Evolutionary conservation across 2,113 vertebrate species (phyloP).

Genomic region (Peromyscus californicus): DNA sequence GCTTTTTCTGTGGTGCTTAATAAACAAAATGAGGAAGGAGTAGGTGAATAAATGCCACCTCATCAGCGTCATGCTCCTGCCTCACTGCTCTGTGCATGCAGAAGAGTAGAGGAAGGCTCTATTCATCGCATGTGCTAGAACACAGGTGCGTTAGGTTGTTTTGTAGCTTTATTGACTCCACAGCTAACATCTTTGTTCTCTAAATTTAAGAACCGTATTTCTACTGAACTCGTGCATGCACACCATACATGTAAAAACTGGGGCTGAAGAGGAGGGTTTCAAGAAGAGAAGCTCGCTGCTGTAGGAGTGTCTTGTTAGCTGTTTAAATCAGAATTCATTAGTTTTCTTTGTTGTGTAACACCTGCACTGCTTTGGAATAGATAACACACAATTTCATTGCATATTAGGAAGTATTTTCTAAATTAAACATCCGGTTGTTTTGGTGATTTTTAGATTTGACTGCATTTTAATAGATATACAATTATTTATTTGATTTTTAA

Average conservation of each 20-base stretch:
- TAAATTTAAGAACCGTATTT: slow-evolving; percentile 26
- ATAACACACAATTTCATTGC: background rate
- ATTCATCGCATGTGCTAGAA: background rate
- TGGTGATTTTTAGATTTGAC: slow-evolving; percentile 29
- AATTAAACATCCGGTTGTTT: slow-evolving; percentile 19
- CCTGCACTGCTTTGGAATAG: background rate
- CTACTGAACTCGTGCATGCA: background rate
- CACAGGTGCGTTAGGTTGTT: background rate
- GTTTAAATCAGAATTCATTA: background rate
- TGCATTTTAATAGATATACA: slow-evolving; percentile 55
- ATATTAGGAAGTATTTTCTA: slow-evolving; percentile 50
- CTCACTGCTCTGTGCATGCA: background rate
- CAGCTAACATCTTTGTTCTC: background rate
- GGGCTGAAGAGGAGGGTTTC: background rate
- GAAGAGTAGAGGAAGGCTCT: background rate
- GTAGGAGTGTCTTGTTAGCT: background rate
- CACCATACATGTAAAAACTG: background rate
- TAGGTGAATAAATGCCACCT: background rate
- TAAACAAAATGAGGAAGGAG: background rate
- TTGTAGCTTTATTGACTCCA: background rate
- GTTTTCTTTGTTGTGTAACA: background rate
- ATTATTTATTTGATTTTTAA: slow-evolving; percentile 45
- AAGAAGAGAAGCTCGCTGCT: background rate
- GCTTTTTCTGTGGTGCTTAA: background rate
- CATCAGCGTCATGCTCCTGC: background rate